Evolutionary conservation across 2,113 vertebrate genomes (phyloP).

Genomic region (Corythoichthys intestinalis): DNA sequence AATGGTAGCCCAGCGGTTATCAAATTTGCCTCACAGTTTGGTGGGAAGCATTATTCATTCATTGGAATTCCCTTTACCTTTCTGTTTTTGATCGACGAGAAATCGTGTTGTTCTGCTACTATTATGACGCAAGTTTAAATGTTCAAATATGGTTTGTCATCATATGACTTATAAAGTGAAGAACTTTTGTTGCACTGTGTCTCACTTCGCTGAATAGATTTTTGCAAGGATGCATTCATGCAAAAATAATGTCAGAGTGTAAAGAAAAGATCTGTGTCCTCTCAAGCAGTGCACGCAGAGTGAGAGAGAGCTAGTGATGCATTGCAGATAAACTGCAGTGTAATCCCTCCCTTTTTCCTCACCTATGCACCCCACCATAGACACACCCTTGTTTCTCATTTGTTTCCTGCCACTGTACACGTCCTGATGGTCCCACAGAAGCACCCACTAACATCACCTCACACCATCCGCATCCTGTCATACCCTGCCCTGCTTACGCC

Average conservation of each 20-base stretch:
- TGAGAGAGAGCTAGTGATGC: conserved; percentile 72
- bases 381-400: conserved; percentile 27
- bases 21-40: too few relatives aligned
- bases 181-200: too few relatives aligned
- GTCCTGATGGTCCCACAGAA: conserved; percentile 56
- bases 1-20: too few relatives aligned
- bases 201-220: too few relatives aligned
- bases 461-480: conserved; percentile 39
- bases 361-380: conserved; percentile 15
- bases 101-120: too few relatives aligned
- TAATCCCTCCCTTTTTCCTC: conserved; percentile 60
- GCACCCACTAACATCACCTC: conserved; percentile 40
- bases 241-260: neutral
- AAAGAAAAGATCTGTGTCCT: conserved; percentile 29
- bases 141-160: neutral
- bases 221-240: too few relatives aligned
- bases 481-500: conserved; percentile 18
- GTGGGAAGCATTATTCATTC: too few relatives aligned
- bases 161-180: too few relatives aligned
- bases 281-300: conserved; percentile 19
- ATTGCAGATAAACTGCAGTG: conserved; percentile 82
- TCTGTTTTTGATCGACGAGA: too few relatives aligned
- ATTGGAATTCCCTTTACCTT: too few relatives aligned
- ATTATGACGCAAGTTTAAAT: too few relatives aligned
- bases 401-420: conserved; percentile 29